Evolutionary conservation across 2,797 vertebrate genomes (phyloP).

Genomic region (Tangara arthus): DNA sequence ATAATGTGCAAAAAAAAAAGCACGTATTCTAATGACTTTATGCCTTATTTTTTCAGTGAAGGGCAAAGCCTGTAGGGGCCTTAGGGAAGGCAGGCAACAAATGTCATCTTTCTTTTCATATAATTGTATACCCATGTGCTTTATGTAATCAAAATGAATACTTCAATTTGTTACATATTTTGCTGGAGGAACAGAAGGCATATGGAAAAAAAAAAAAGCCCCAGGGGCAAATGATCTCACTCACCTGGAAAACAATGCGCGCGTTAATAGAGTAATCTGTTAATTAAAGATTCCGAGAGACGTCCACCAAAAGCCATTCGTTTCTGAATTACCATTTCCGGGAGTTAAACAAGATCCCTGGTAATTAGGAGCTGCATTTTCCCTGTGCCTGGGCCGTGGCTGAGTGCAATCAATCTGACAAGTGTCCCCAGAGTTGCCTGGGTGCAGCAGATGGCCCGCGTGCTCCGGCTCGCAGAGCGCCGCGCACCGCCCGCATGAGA

Average conservation of each 20-base stretch:
- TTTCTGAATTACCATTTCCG: constrained; percentile 54
- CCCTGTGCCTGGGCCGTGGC: neutral
- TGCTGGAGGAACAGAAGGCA: constrained; percentile 52
- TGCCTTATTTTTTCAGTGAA: constrained; percentile 10
- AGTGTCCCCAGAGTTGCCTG: constrained; percentile 28
- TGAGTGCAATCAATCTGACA: constrained; percentile 53
- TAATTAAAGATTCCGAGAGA: constrained; percentile 69
- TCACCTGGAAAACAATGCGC: constrained; percentile 58
- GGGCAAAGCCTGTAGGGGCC: neutral
- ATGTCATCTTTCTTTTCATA: constrained; percentile 39
- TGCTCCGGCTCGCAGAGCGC: neutral
- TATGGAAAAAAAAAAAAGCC: constrained; percentile 40
- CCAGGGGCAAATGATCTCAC: constrained; percentile 42
- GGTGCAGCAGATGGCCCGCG: constrained; percentile 48
- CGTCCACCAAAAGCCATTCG: constrained; percentile 55
- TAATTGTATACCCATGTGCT: constrained; percentile 30
- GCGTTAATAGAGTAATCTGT: constrained; percentile 61
- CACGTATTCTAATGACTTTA: neutral
- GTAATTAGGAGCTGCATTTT: constrained; percentile 47
- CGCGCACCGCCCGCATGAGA: neutral
- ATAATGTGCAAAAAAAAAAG: neutral
- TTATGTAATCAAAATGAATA: constrained; percentile 63
- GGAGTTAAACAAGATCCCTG: constrained; percentile 22
- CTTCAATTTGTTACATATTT: constrained; percentile 45
- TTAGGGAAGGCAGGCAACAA: constrained; percentile 23